These are phyloP conservation scores for Phaenicophaeus curvirostris DNA, from an alignment of 2,797 vertebrate genomes.

Conservation along the genomic window DNA sequence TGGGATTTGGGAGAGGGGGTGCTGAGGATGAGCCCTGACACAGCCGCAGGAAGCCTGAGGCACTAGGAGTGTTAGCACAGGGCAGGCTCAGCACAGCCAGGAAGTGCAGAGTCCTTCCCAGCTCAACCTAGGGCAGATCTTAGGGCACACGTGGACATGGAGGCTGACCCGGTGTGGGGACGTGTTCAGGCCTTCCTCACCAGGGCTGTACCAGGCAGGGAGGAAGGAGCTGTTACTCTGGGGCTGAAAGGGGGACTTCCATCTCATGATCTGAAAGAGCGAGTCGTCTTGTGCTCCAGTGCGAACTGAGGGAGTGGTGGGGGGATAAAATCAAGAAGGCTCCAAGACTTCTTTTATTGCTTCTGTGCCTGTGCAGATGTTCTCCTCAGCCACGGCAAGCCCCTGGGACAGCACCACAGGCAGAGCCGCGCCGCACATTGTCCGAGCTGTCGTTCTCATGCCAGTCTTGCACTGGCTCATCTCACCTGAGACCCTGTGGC, in stretches of 20 bases:
- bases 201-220: neutral
- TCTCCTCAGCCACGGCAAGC: neutral
- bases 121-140: neutral
- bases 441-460: constrained; percentile 20
- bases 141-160: rapidly evolving
- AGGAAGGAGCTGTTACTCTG: neutral
- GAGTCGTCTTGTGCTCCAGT: neutral
- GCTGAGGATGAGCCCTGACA: neutral
- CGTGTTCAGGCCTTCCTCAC: neutral
- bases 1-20: neutral
- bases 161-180: neutral
- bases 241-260: neutral
- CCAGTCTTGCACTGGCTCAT: constrained; percentile 27
- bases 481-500: constrained; percentile 43
- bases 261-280: neutral
- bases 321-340: neutral
- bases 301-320: neutral
- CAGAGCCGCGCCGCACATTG: neutral
- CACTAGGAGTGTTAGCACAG: rapidly evolving
- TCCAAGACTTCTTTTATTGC: constrained; percentile 28
- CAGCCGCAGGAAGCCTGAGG: rapidly evolving
- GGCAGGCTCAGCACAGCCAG: neutral
- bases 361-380: constrained; percentile 62
- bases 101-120: neutral
- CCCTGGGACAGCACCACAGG: neutral